Evolutionary conservation across 1,140 invertebrate species (phyloP), one percentile per base, ranked within the genome.

Genomic region (Heterodera carotae): DNA sequence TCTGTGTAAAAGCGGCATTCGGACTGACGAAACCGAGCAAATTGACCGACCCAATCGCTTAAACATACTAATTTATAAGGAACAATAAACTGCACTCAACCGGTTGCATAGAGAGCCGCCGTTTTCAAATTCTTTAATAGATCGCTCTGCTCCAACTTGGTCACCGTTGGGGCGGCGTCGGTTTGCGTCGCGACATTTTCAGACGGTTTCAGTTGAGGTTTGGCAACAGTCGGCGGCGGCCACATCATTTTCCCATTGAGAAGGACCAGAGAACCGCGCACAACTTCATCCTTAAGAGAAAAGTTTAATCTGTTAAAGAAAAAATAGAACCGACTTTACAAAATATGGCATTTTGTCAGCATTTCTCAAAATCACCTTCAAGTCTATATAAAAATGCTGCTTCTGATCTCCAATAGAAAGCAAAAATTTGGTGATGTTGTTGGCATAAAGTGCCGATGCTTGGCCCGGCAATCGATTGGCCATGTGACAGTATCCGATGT

Each of bases 391-490:
- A 86, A 92, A 94, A 84, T 93, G 91, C 80, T 94, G 92, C 80
- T 94, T 91, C 75, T 91, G 89, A 56, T 83, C 82, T 34, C 76
- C 78, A 73, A 95, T 92, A 43, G 93, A 93, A 1, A 94, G 88
- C 0, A 95, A 88, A 82, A 95, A 92, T 85, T 94, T 95, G 15
- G 93, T 93, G 78, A 96, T 93, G 86, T 95, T 96, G 88, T 96
- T 95, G 15, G 92, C 93, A 88, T 94, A 95, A 1, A 95, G 89
- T 0, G 93, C 94, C 56, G 92, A 93, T 64, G 93, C 92, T 87
- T 95, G 93, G 1, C 93, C 93, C 0, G 94, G 93, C 80, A 96
- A 90, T 36, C 93, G 91, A 82, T 92, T 93, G 5, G 94, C 92
- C 34, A 96, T 89, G 89, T 95, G 93, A 22, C 74, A 83, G 69